Evolutionary conservation across 2,113 vertebrate species (phyloP), one percentile per base, ranked within the genome.

Genomic region (Stigmatopora nigra): DNA sequence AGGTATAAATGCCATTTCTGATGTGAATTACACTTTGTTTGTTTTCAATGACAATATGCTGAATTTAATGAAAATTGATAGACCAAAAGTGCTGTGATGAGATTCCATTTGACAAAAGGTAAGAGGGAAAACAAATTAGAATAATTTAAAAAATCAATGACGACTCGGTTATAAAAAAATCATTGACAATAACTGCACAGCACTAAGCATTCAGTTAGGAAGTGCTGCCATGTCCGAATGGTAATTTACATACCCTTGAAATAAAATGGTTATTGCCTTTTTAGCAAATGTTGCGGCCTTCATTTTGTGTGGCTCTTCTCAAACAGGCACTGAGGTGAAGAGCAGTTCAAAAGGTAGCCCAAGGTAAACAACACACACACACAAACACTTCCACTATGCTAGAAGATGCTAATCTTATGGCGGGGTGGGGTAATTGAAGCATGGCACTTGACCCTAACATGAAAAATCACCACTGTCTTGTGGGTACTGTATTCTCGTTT

Each of bases 321-420:
- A 88, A 72, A 92, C 84, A 98, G 95, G 95, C 95, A 98, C 94
- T 91, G 91, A 88, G 95, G 94, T 95, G 91, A 93, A 90, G 85
- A 93, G 93, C 92, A 93, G 92, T 92, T 72, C 81, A 78, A 74
- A 87, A 72, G 91, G 91, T 91, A 89, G 78, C 88, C 83, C 66
- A 72, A 66, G 88, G 91, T 89, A 88, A 90, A 83, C 82, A 80
- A 88, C 85, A 77, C 90, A 89, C 45, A 63, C 47, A 31, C 63
- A 52, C 13, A 48, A 60, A 61, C 47, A 6, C 61, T 57, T 22
- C 31, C 22, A 49, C n/a, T 11, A 70, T 65, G 56, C 72, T 65
- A 51, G 63, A 78, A 70, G 66, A 82, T 68, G 59, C 51, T 15
- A n/a, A 64, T 41, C 20, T 66, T 46, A 55, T 71, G 69, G 49